These are phyloP conservation scores for Lasioglossum lativentre DNA, from an alignment of 2,888 invertebrate species.

Conservation along the genomic window DNA sequence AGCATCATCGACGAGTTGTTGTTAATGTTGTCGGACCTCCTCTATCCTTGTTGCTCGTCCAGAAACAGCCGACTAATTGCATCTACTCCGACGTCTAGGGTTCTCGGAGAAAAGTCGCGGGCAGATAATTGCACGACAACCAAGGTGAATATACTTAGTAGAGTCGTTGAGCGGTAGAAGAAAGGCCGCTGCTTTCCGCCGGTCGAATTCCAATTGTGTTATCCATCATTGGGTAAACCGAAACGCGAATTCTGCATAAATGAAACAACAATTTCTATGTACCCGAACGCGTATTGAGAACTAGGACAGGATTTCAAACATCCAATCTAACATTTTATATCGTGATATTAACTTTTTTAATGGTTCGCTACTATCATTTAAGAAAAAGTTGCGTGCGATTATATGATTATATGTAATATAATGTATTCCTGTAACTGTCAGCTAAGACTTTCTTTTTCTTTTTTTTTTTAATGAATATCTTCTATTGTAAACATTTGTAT, in stretches of 20 bases:
- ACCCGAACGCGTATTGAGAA: too few species aligned
- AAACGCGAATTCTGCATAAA: neutral
- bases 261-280: neutral
- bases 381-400: too few species aligned
- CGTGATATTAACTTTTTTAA: too few species aligned
- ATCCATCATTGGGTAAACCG: neutral
- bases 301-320: too few species aligned
- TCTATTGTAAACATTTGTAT: too few species aligned
- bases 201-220: neutral
- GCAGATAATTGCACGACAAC: constrained; percentile 10
- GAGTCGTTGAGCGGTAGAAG: neutral
- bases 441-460: too few species aligned
- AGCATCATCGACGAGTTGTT: neutral
- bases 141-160: neutral
- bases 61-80: neutral
- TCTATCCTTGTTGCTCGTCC: neutral
- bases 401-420: too few species aligned
- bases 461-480: too few species aligned
- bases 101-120: neutral
- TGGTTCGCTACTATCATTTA: too few species aligned
- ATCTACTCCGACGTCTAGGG: neutral
- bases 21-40: neutral
- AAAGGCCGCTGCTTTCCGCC: neutral
- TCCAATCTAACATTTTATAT: too few species aligned
- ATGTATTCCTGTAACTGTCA: too few species aligned